Percentiles rank a stretch among this genome's conserved stretches.
These are phyloP conservation scores for Dynastes tityus DNA, from an alignment of 2,888 invertebrate species.

Conservation along the genomic window DNA sequence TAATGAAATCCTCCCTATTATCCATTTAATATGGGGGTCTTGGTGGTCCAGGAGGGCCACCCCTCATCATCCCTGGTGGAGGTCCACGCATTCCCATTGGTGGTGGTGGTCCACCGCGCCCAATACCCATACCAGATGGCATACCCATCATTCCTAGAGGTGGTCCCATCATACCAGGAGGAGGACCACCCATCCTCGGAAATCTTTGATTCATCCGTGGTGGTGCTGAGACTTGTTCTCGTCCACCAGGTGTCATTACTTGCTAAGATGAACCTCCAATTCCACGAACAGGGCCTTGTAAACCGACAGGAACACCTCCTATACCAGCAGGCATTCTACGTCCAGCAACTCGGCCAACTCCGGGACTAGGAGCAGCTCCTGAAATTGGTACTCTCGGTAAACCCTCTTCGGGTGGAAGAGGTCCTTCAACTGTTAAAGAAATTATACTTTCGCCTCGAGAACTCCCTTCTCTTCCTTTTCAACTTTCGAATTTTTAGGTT, in stretches of 20 bases:
- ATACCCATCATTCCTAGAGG: conserved; percentile 85
- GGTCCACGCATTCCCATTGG: conserved; percentile 82
- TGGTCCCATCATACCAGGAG: conserved; percentile 87
- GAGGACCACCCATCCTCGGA: conserved; percentile 81
- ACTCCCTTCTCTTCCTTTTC: conserved; percentile 97
- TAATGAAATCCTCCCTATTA: too few species aligned
- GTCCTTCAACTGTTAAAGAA: conserved; percentile 98
- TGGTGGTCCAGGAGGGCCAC: conserved; percentile 75
- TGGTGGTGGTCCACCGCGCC: conserved; percentile 74
- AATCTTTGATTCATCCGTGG: conserved; percentile 82
- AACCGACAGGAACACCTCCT: conserved; percentile 76
- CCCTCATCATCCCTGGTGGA: conserved; percentile 85
- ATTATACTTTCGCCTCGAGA: conserved; percentile 97
- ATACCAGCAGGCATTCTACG: conserved; percentile 88
- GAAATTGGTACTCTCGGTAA: conserved; percentile 96
- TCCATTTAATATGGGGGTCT: conserved; percentile 69
- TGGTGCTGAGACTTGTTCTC: conserved; percentile 84
- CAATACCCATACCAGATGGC: conserved; percentile 82
- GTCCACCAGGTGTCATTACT: conserved; percentile 90
- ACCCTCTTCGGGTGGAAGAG: conserved; percentile 98
- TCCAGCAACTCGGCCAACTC: conserved; percentile 95
- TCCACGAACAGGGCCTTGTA: conserved; percentile 85
- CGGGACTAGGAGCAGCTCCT: conserved; percentile 81
- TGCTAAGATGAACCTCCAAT: conserved; percentile 98
- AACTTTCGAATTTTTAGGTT: conserved; percentile 92